phyloP scores from a whole-genome alignment of 1,140 invertebrate genomes.

The Temnothorax curvispinosus region DNA sequence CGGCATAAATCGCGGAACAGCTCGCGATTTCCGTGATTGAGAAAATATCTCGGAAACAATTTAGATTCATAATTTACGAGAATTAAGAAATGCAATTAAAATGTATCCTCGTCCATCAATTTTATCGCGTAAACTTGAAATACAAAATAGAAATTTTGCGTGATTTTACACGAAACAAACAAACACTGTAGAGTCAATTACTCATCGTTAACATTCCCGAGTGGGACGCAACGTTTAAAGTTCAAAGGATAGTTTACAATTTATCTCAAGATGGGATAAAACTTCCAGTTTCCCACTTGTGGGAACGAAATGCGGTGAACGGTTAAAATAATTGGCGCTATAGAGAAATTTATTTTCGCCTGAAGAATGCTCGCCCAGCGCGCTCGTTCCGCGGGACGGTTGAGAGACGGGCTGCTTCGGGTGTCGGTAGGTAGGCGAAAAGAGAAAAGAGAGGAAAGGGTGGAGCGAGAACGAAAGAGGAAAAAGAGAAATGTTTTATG shows the following conservation, averaged over 20 bases:
- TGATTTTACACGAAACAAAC: not conserved
- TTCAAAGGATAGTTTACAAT: not conserved
- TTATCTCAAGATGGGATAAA: not conserved
- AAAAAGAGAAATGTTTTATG: slow-evolving; percentile 17
- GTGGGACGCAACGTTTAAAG: not conserved
- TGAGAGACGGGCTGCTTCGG: not conserved
- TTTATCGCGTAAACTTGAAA: not conserved
- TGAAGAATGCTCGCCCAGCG: not conserved
- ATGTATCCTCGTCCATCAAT: not conserved
- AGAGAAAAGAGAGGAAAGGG: not conserved
- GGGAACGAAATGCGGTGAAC: not conserved
- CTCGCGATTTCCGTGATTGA: not conserved
- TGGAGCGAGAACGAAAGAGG: not conserved
- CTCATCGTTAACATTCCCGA: slow-evolving; percentile 6
- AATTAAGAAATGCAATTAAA: not conserved
- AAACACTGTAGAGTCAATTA: not conserved
- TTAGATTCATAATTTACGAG: not conserved
- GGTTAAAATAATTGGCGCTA: slow-evolving; percentile 23
- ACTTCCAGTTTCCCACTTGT: not conserved
- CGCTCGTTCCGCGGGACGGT: not conserved
- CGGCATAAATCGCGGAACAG: not conserved
- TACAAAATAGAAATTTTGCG: not conserved
- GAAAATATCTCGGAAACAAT: not conserved
- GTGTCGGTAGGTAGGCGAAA: not conserved
- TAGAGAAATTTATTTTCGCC: slow-evolving; percentile 16